Conservation (phyloP, 2,797 vertebrate genomes). For the Salmo trutta region DNA sequence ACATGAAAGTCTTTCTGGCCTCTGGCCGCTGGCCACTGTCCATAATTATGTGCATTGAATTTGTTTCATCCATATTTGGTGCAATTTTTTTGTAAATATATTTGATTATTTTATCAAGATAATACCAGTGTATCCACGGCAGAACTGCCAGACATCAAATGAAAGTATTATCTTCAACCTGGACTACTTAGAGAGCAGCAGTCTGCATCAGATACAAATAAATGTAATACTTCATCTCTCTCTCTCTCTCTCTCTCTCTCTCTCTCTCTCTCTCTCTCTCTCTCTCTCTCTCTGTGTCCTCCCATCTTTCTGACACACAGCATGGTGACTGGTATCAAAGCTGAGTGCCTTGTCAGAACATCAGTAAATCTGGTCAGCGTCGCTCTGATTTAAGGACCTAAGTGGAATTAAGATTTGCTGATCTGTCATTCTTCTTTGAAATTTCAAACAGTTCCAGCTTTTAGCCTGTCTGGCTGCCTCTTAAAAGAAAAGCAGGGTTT, state of each 20-base stretch:
- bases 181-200: not conserved
- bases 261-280: not conserved
- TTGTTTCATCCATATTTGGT: not conserved
- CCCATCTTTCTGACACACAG: not conserved
- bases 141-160: not conserved
- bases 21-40: not conserved
- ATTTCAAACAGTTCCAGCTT: slow-evolving; percentile 43
- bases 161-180: not conserved
- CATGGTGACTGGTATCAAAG: slow-evolving; percentile 11
- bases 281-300: not conserved
- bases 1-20: not conserved
- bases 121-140: too few species aligned
- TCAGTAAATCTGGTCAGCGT: not conserved
- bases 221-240: not conserved
- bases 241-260: not conserved
- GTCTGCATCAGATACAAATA: not conserved
- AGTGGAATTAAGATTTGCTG: slow-evolving; percentile 51
- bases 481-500: not conserved
- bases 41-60: not conserved
- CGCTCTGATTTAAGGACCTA: not conserved
- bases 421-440: slow-evolving; percentile 48
- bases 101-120: not conserved
- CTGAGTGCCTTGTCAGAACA: slow-evolving; percentile 7
- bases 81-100: too few species aligned
- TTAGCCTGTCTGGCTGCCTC: slow-evolving; percentile 22